phyloP scores from a whole-genome alignment of 2,113 vertebrate species.

The Phalacrocorax brasilianus region DNA sequence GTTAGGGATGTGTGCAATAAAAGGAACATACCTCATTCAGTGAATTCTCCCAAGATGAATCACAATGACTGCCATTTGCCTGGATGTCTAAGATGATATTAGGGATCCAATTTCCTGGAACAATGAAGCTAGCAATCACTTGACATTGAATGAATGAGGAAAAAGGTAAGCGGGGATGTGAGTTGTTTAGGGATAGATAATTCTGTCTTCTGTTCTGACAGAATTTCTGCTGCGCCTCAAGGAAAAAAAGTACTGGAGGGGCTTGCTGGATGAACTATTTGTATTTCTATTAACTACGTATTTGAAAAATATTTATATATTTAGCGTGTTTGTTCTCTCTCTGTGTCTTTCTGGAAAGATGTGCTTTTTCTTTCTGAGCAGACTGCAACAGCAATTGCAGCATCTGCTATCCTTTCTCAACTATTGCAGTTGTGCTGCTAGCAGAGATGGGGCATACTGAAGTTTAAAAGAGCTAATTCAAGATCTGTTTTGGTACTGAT shows the following conservation, averaged over 20 bases:
- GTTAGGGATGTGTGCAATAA: neutral
- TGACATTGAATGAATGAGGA: neutral
- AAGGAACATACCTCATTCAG: constrained; percentile 81
- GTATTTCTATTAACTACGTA: neutral
- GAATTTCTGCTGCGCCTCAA: neutral
- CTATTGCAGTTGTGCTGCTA: neutral
- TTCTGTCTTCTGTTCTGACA: neutral
- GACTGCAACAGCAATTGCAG: neutral
- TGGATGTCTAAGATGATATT: constrained; percentile 85
- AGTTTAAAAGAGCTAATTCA: neutral
- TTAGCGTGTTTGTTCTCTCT: neutral
- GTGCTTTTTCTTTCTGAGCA: neutral
- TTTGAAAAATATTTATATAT: neutral
- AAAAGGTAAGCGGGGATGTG: neutral
- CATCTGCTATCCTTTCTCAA: neutral
- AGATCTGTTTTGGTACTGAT: neutral
- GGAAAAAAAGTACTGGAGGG: neutral
- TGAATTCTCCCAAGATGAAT: constrained; percentile 80
- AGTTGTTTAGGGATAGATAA: neutral
- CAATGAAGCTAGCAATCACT: neutral
- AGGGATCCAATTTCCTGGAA: constrained; percentile 75
- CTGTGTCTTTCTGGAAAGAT: neutral
- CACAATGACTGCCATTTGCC: constrained; percentile 82
- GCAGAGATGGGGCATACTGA: neutral
- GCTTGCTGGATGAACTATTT: neutral